Base-by-base conservation (phyloP, 2,113 vertebrate species). In the Acrocephalus kingi region DNA sequence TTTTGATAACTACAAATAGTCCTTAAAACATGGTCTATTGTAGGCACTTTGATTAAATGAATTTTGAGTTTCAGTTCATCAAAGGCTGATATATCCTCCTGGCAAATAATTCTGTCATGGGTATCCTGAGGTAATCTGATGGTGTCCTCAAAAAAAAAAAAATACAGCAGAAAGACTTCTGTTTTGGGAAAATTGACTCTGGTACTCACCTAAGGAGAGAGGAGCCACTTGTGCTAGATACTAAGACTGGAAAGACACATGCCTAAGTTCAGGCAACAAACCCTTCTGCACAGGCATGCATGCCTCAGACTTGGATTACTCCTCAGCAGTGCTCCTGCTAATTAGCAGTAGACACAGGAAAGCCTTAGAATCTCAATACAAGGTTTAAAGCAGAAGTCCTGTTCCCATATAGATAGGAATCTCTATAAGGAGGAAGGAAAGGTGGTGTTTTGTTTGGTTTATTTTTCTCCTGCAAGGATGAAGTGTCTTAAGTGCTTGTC, bases 391-490 rank as follows among this genome's bases (percentile, higher is more conserved):
- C 33, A 55, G 45, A 76, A 93, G 21, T 54, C 7, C 3, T 1
- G 0, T 51, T 83, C 35, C 46, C 30, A 67, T 13, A 15, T 23
- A 84, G 39, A 6, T n/a, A 63, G 39, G 24, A n/a, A 33, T 18
- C 24, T 39, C 15, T 67, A 2, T 45, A 39, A 76, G 7, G 55
- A 66, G 31, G 37, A 93, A 72, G 58, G 13, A 74, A 91, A 45
- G 0, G 0, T 25, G 21, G 27, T 21, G 14, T 13, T 33, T 30
- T 5, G 35, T 51, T 52, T 63, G 43, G 10, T 45, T 69, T 54
- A 8, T 33, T 58, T 66, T 39, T 28, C 8, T 64, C 3, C 18
- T 77, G 54, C 23, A 43, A 23, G 37, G 33, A 37, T 41, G 27
- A 55, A 35, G 11, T 35, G 3, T 31, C 27, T 64, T n/a, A 27